These are phyloP conservation scores for Hoplodrina blanda DNA, from an alignment of 2,888 invertebrate species.

Conservation along the genomic window DNA sequence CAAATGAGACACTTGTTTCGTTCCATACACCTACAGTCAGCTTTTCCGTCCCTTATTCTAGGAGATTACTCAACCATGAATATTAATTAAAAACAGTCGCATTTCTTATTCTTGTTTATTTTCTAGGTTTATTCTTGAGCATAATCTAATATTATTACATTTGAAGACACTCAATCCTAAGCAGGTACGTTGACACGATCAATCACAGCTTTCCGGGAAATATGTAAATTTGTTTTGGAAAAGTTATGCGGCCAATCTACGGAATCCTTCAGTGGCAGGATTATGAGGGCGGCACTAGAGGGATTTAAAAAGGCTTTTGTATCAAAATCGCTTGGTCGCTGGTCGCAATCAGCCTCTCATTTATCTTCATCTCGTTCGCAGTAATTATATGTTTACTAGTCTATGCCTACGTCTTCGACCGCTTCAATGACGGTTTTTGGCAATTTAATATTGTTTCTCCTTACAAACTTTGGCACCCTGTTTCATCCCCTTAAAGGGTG, in stretches of 20 bases:
- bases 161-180: conserved; percentile 37
- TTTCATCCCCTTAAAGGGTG: no score
- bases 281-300: conserved; percentile 71
- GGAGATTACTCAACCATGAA: background rate
- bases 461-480: no score
- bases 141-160: conserved; percentile 9
- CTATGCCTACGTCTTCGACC: no score
- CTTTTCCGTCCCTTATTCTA: background rate
- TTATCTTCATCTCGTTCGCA: conserved; percentile 74
- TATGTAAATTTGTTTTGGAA: conserved; percentile 84
- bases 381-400: conserved; percentile 64
- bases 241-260: conserved; percentile 80
- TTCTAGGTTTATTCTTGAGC: background rate
- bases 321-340: conserved; percentile 68
- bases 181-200: conserved; percentile 69
- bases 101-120: background rate
- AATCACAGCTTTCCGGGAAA: conserved; percentile 74
- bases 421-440: no score
- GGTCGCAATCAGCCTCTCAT: conserved; percentile 69
- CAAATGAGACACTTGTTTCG: conserved; percentile 1
- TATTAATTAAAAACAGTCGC: background rate
- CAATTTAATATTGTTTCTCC: no score
- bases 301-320: conserved; percentile 77
- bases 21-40: background rate
- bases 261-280: conserved; percentile 72